A percentile compares a stretch with the other conserved stretches of the same genome.
Conservation (phyloP, 2,113 vertebrate genomes). For the Calypte anna region DNA sequence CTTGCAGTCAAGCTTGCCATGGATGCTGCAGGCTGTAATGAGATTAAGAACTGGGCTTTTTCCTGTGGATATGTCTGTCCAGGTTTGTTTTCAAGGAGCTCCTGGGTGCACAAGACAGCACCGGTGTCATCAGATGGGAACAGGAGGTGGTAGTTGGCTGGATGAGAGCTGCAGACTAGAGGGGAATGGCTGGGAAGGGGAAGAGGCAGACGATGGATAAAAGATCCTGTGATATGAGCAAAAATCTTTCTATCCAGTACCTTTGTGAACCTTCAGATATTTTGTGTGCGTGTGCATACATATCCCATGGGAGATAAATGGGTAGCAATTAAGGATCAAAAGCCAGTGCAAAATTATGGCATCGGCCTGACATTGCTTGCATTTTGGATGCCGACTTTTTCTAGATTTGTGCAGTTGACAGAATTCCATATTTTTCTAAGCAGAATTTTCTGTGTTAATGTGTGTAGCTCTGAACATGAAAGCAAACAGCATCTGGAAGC, state of each 20-base stretch:
- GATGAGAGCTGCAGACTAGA: not conserved
- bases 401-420: not conserved
- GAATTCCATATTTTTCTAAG: not conserved
- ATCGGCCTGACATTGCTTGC: not conserved
- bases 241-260: not conserved
- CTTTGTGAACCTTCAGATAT: not conserved
- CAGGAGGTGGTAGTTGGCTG: not conserved
- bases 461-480: not conserved
- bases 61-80: not conserved
- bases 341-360: not conserved
- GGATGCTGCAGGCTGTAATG: not conserved
- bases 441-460: not conserved
- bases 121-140: not conserved
- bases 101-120: not conserved
- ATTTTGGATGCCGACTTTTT: not conserved
- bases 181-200: not conserved
- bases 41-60: not conserved
- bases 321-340: not conserved
- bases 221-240: not conserved
- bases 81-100: not conserved
- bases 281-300: not conserved
- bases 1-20: not conserved
- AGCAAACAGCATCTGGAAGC: slow-evolving; percentile 35
- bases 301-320: not conserved
- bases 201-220: not conserved